Percentiles rank a stretch among this genome's conserved stretches.
phyloP scores from a whole-genome alignment of 2,888 invertebrate genomes.

The Ichneumoninae sp. region DNA sequence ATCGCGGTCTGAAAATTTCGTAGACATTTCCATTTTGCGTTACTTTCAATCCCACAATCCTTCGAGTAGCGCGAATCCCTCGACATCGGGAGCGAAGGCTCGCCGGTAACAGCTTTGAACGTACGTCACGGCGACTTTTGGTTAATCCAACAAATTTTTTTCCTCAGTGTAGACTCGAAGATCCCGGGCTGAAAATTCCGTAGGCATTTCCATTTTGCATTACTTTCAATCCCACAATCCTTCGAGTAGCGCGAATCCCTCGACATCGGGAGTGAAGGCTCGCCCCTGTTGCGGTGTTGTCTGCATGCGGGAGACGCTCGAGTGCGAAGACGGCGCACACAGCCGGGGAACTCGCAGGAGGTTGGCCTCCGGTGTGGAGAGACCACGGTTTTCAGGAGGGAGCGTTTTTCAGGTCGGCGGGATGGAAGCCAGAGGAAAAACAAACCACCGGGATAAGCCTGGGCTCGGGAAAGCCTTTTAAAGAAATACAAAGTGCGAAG shows the following conservation, averaged over 20 bases:
- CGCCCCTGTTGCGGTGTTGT: slow-evolving; percentile 4
- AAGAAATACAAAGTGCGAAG: slow-evolving; percentile 71
- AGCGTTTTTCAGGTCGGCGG: neutral
- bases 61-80: slow-evolving; percentile 28
- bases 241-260: slow-evolving; percentile 28
- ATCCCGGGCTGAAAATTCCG: slow-evolving; percentile 30
- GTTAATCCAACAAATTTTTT: too few relatives aligned
- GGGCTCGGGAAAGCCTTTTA: slow-evolving; percentile 63
- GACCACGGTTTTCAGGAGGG: neutral
- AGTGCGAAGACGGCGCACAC: slow-evolving; percentile 6
- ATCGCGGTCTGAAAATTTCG: slow-evolving; percentile 28
- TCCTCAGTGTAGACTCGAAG: neutral
- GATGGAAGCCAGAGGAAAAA: slow-evolving; percentile 24
- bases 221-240: slow-evolving; percentile 58
- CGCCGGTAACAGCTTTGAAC: neutral
- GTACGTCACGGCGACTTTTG: too few relatives aligned
- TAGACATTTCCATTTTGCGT: slow-evolving; percentile 58
- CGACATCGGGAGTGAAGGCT: slow-evolving; percentile 37
- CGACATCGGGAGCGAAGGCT: slow-evolving; percentile 36
- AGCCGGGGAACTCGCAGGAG: neutral
- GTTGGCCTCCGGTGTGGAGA: neutral
- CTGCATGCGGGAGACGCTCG: neutral
- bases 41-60: slow-evolving; percentile 58
- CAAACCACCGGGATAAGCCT: slow-evolving; percentile 46
- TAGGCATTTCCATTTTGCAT: slow-evolving; percentile 58